Evolutionary conservation across 2,113 vertebrate species (phyloP).

Genomic region (Peromyscus maniculatus): DNA sequence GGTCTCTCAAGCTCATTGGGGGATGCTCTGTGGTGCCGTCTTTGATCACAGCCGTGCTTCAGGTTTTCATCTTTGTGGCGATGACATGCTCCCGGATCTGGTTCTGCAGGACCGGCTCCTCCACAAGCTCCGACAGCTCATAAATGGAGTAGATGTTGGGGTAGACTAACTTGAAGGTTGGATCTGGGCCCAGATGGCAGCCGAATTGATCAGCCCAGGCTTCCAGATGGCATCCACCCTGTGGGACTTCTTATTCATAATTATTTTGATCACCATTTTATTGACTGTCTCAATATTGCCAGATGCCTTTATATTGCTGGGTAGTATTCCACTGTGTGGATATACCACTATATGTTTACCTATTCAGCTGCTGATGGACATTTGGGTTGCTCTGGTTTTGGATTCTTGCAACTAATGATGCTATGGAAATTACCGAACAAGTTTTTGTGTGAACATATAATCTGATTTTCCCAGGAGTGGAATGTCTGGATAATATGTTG

Average conservation of each 20-base stretch:
- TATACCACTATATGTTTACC: neutral
- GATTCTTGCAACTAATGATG: neutral
- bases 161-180: too few relatives aligned
- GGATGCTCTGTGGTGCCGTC: too few relatives aligned
- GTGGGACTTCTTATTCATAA: neutral
- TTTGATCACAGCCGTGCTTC: too few relatives aligned
- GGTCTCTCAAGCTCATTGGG: too few relatives aligned
- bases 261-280: neutral
- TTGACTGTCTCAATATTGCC: neutral
- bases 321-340: neutral
- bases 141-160: too few relatives aligned
- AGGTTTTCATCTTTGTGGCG: too few relatives aligned
- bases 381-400: constrained; percentile 18
- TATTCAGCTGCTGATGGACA: neutral
- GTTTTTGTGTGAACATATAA: neutral
- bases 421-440: neutral
- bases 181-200: too few relatives aligned
- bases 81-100: too few relatives aligned
- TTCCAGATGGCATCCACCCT: too few relatives aligned
- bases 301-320: neutral
- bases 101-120: too few relatives aligned
- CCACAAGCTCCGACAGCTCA: too few relatives aligned
- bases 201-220: too few relatives aligned
- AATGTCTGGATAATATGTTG: neutral
- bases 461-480: neutral